phyloP scores from a whole-genome alignment of 1,140 invertebrate species.

The Hylaeus volcanicus region DNA sequence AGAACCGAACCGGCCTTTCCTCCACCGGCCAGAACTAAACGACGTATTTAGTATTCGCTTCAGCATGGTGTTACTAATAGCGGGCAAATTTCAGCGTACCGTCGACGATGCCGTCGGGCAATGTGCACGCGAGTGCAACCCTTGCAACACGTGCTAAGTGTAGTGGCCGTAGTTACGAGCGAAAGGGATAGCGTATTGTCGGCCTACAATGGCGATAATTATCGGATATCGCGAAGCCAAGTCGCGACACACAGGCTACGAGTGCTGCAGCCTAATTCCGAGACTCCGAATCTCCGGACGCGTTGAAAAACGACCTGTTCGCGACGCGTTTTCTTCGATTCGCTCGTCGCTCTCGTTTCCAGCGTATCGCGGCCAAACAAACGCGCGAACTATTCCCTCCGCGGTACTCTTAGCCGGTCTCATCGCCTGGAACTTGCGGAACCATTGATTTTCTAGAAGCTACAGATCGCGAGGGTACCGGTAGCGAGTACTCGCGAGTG shows the following conservation, averaged over 20 bases:
- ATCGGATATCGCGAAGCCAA: slow-evolving; percentile 34
- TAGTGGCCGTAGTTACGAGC: slow-evolving; percentile 3
- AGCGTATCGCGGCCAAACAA: slow-evolving; percentile 31
- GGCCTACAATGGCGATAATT: slow-evolving; percentile 57
- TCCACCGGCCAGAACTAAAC: slow-evolving; percentile 29
- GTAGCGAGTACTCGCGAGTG: too few relatives aligned
- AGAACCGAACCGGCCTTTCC: slow-evolving; percentile 1
- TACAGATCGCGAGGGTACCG: neutral
- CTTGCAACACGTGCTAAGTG: slow-evolving; percentile 46
- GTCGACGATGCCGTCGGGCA: slow-evolving; percentile 24
- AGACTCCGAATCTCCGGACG: neutral
- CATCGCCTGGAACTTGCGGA: slow-evolving; percentile 20
- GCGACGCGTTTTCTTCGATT: too few relatives aligned
- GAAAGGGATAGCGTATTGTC: slow-evolving; percentile 53
- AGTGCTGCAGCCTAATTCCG: neutral
- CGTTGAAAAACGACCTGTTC: too few relatives aligned
- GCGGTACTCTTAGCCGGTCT: slow-evolving; percentile 20
- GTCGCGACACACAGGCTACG: neutral
- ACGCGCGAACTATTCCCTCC: slow-evolving; percentile 20
- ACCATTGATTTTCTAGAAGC: slow-evolving; percentile 45
- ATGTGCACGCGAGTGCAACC: slow-evolving; percentile 24
- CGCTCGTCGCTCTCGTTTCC: slow-evolving; percentile 22
- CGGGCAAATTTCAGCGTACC: slow-evolving; percentile 54
- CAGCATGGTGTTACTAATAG: slow-evolving; percentile 60
- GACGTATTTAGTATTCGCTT: slow-evolving; percentile 65